Conservation (phyloP, 2,797 vertebrate genomes). For the Pyrocephalus nanus region DNA sequence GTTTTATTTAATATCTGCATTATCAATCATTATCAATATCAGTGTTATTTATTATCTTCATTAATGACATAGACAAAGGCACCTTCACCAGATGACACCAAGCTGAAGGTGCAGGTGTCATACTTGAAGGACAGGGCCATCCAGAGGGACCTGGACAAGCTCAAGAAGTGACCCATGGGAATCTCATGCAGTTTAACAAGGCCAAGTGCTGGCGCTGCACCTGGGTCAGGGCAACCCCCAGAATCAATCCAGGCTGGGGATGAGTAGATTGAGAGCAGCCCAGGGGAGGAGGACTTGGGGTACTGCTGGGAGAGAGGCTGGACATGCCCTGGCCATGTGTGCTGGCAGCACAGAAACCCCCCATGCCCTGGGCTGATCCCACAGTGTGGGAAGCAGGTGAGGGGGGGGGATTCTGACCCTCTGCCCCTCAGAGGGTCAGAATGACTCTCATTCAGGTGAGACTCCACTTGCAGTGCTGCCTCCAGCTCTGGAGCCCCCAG, state of each 20-base stretch:
- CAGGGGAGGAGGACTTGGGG: not conserved
- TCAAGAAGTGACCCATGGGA: not conserved
- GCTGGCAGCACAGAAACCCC: not conserved
- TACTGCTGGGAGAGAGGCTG: not conserved
- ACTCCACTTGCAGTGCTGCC: not conserved
- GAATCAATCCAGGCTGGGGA: not conserved
- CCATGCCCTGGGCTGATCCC: not conserved
- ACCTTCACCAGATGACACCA: not conserved
- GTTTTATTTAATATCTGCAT: not conserved
- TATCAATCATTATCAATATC: not conserved
- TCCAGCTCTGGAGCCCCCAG: not conserved
- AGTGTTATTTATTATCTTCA: not conserved
- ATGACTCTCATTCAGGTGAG: not conserved
- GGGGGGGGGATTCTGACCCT: not conserved
- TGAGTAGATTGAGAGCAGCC: not conserved
- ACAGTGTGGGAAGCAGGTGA: not conserved
- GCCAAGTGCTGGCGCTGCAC: not conserved
- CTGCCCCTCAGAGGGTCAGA: not conserved
- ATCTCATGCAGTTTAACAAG: not conserved
- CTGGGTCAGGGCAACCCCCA: not conserved
- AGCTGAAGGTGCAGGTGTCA: not conserved
- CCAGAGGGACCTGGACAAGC: not conserved
- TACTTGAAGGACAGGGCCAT: not conserved
- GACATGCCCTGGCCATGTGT: not conserved
- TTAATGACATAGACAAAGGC: not conserved